Conservation (phyloP, 1,140 invertebrate species). For the Atopsyche davidsoni region DNA sequence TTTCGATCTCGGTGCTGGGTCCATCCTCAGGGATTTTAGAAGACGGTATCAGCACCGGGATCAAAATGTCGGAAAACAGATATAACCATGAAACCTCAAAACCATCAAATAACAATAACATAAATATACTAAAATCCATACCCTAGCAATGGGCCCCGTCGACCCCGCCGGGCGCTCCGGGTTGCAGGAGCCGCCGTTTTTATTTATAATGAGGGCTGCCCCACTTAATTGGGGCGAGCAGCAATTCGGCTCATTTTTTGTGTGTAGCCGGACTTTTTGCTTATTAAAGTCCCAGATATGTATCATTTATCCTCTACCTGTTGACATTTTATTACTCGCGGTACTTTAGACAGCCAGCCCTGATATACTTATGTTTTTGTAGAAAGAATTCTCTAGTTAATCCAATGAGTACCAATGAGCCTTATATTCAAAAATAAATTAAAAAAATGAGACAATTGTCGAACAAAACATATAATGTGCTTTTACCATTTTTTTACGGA, state of each 20-base stretch:
- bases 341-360: conserved; percentile 11
- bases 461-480: too few species aligned
- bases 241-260: conserved; percentile 24
- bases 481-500: too few species aligned
- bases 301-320: conserved; percentile 26
- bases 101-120: too few species aligned
- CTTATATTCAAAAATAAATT: too few species aligned
- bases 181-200: conserved; percentile 14
- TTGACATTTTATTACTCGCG: conserved; percentile 27
- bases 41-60: too few species aligned
- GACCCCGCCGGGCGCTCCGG: conserved; percentile 1
- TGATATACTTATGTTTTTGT: background rate
- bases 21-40: too few species aligned
- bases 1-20: too few species aligned
- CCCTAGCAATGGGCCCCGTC: background rate
- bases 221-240: conserved; percentile 26
- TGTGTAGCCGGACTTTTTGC: conserved; percentile 15
- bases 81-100: too few species aligned
- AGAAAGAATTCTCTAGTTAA: background rate
- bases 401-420: conserved; percentile 11
- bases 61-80: too few species aligned
- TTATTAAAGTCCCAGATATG: conserved; percentile 23
- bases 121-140: too few species aligned
- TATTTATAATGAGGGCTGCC: conserved; percentile 26
- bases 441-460: too few species aligned